A percentile compares a stretch with the other conserved stretches of the same genome.
These are phyloP conservation scores for Pristionchus mayeri DNA, from an alignment of 2,888 invertebrate genomes.

Conservation along the genomic window DNA sequence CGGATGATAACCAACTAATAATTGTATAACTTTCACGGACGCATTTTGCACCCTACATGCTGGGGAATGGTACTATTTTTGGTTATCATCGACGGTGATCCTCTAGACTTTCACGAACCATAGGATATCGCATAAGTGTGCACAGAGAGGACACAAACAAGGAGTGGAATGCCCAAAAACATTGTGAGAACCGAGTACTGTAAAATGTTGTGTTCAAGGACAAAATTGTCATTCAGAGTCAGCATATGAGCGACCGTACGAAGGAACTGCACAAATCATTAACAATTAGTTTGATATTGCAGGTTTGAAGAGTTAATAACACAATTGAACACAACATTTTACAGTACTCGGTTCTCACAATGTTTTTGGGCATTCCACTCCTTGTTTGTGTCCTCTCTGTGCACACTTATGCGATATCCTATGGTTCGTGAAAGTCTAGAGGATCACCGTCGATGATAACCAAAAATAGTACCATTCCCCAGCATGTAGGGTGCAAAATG, in stretches of 20 bases:
- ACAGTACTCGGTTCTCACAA: neutral
- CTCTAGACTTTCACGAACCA: too few relatives aligned
- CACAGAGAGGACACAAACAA: neutral
- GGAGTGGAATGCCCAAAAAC: neutral
- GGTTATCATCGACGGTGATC: too few relatives aligned
- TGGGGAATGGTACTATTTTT: too few relatives aligned
- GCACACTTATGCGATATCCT: neutral
- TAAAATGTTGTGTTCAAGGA: too few relatives aligned
- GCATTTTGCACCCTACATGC: too few relatives aligned
- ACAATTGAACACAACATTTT: neutral
- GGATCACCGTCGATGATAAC: too few relatives aligned
- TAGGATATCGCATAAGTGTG: neutral
- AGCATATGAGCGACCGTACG: conserved; percentile 1
- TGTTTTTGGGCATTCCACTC: neutral
- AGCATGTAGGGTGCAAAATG: too few relatives aligned
- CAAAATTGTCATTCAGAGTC: neutral
- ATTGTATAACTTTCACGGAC: too few relatives aligned
- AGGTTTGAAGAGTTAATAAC: neutral
- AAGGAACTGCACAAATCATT: neutral
- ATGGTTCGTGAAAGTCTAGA: too few relatives aligned
- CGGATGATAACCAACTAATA: too few relatives aligned
- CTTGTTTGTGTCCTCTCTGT: neutral
- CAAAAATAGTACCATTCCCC: too few relatives aligned
- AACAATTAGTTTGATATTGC: neutral
- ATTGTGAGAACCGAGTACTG: neutral